Conservation (phyloP, 2,113 vertebrate genomes). For the Indicator maculatus region DNA sequence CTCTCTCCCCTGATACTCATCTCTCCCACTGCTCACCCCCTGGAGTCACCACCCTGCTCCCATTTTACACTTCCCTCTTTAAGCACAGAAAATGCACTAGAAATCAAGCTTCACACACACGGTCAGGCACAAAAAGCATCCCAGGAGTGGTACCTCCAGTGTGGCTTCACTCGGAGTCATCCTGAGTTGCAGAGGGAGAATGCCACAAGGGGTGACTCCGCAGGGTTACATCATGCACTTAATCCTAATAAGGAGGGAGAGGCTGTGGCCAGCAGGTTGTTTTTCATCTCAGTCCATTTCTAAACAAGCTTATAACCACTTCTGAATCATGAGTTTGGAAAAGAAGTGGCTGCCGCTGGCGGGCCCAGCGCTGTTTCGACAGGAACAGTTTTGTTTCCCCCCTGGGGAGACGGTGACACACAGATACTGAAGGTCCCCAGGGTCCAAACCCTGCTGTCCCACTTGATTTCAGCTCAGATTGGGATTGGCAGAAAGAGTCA, state of each 20-base stretch:
- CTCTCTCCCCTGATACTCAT: neutral
- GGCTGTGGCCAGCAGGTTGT: neutral
- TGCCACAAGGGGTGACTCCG: neutral
- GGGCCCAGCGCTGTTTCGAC: neutral
- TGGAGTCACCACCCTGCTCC: neutral
- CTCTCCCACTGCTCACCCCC: neutral
- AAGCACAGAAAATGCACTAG: neutral
- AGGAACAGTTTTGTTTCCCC: neutral
- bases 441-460: neutral
- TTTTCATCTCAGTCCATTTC: slow-evolving; percentile 4
- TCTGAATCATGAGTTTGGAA: neutral
- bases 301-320: neutral
- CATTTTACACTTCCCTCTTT: neutral
- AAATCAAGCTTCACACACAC: neutral
- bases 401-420: neutral
- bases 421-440: neutral
- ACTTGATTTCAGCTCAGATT: neutral
- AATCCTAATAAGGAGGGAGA: slow-evolving; percentile 36
- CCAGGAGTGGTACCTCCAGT: neutral
- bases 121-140: neutral
- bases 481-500: neutral
- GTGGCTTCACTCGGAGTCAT: slow-evolving; percentile 32
- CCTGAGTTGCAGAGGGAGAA: neutral
- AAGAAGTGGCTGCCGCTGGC: neutral
- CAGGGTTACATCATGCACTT: slow-evolving; percentile 1